Evolutionary conservation across 2,888 invertebrate species (phyloP), one percentile per base, ranked within the genome.

Genomic region (Drosophila macrothrix): DNA sequence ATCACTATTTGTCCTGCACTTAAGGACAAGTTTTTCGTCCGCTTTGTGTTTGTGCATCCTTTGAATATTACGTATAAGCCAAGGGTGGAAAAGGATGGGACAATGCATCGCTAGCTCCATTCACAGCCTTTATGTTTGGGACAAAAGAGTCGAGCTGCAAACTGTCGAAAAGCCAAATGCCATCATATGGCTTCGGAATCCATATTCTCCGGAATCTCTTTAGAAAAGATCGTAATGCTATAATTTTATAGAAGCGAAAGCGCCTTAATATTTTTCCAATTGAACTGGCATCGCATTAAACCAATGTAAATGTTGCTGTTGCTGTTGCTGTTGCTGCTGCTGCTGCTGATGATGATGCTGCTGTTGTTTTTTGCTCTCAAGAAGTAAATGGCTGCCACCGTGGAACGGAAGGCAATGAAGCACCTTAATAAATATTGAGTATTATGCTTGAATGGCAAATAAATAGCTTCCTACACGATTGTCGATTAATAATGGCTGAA

Each of bases 401-500:
- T 37, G 54, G 6, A 35, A 22, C 33, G 53, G 22, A 35, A 35
- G 46, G n/a, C 29, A 16, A n/a, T 7, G 35, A 74, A 71, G 60
- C 67, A 60, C 41, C 77, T 53, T 60, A 61, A 78, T 61, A 62
- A 67, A 49, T 56, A 62, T 71, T 39, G 41, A 54, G 52, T 50
- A 49, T 63, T 59, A 59, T 67, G 78, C 63, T 54, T 62, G 43
- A 77, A 68, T 74, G 63, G 52, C 66, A 49, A 63, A 71, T 67
- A 63, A 78, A 70, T 70, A 55, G 65, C 74, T 70, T 67, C 54
- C 67, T 49, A 67, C 59, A 54, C 73, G 78, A 78, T 78, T 78
- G 67, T 61, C 78, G 76, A 78, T 78, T 73, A 64, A 78, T 78
- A 78, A 78, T 78, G 76, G 41, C 68, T 66, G 76, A 73, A 78